Base-by-base conservation (phyloP, 1,140 invertebrate genomes). In the Mycetomoellerius zeteki region DNA sequence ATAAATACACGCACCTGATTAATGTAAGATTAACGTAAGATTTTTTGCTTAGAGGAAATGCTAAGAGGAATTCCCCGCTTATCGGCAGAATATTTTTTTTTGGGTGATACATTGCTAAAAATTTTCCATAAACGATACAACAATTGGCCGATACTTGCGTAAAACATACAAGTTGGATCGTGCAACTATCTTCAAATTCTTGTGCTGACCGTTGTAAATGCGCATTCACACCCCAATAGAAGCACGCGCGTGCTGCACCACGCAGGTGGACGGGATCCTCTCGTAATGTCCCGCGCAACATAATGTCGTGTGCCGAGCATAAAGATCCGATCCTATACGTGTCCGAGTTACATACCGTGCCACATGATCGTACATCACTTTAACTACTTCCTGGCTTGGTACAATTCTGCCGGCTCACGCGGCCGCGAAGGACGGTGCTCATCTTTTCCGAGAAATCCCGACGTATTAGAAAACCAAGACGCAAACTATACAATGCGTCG, bases 351-450 rank as follows among this genome's bases (percentile, higher is more conserved):
- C 86, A 88, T 93, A 91, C 78, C 90, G 86, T 93, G 91, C 89
- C 89, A 89, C 88, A 88, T 92, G 91, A 93, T 64, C 91, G 90
- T 92, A 93, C 86, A 93, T 93, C 93, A 90, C 73, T 56, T 77
- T 93, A 93, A 94, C 90, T 92, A 92, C 93, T 94, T 94, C 92
- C 93, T 93, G 90, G 87, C 86, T 85, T 62, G 80, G 88, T 77
- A 89, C 86, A 76, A 90, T 88, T 87, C 75, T 56, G 52, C 84
- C 62, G 80, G 76, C 72, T 86, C 78, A 67, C 78, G 64, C 78
- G 30, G 69, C 65, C 84, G n/a, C 81, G 47, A 80, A 58, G 60
- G 73, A 89, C 85, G 88, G 69, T 65, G 76, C 75, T 71, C 82
- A 37, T 82, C 88, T 60, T 24, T 60, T 24, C 64, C 27, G 60